Evolutionary conservation across 2,113 vertebrate genomes (phyloP), one percentile per base, ranked within the genome.

Genomic region (Osmerus eperlanus): DNA sequence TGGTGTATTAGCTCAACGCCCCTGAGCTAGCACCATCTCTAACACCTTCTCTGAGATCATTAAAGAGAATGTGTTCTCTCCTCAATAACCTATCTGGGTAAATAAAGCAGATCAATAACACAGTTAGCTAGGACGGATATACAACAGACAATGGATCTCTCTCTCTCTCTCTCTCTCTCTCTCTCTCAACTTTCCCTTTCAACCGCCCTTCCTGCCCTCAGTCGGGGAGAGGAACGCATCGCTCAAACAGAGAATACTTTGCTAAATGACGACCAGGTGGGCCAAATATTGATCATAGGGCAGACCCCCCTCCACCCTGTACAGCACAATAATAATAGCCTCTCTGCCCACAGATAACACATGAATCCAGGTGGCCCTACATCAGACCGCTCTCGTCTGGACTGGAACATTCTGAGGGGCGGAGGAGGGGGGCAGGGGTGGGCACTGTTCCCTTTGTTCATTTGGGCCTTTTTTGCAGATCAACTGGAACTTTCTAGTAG

Each of bases 261-360:
- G 90, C 90, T 91, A 92, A 91, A 89, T 87, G 89, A 92, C 85
- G 90, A 90, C 89, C 90, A 89, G 84, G 65, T 63, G 87, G 91
- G 91, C 88, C 89, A 86, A 88, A 89, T 91, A 92, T 92, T 88
- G 91, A 92, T 92, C 89, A 76, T 84, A 79, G 76, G 79, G 76
- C 80, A 73, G 83, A 82, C 86, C 87, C 83, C 83, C 84, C 85
- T 83, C 81, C 80, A 58, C 41, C 62, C 78, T 68, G 75, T 15
- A 60, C 71, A 69, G 76, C 77, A 72, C 69, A 55, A 82, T 78
- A 89, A 89, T 88, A 86, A 90, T 88, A 89, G 82, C 4, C 81
- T 75, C 81, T 78, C 84, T 84, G 84, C 88, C 89, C 82, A 84
- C 73, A 77, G 84, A 83, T 64, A 78, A 68, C 73, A 85, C 86